phyloP scores from a whole-genome alignment of 2,113 vertebrate genomes.

The Toxotes chatareus region DNA sequence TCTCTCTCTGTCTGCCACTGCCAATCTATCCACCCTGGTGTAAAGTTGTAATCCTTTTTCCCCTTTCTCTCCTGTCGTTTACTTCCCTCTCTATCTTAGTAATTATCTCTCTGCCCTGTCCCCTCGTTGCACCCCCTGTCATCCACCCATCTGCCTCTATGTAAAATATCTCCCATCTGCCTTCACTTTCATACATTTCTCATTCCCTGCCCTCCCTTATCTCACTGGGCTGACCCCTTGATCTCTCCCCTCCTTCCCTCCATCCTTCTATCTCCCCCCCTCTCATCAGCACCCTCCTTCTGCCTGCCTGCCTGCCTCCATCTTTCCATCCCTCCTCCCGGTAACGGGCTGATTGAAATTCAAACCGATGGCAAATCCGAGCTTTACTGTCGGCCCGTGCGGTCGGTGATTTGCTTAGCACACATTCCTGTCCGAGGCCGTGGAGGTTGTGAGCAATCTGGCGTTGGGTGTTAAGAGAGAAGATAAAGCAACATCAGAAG shows the following conservation, averaged over 20 bases:
- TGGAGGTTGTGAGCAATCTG: constrained; percentile 64
- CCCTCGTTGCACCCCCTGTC: constrained; percentile 65
- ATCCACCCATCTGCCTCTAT: constrained; percentile 76
- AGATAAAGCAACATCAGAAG: constrained; percentile 70
- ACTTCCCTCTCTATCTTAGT: constrained; percentile 75
- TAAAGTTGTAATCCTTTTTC: constrained; percentile 73
- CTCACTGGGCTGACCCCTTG: constrained; percentile 76
- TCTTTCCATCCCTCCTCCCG: constrained; percentile 67
- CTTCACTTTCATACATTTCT: constrained; percentile 73
- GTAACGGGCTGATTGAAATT: constrained; percentile 74
- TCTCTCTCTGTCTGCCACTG: constrained; percentile 38
- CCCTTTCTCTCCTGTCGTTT: constrained; percentile 73
- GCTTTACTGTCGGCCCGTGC: constrained; percentile 58
- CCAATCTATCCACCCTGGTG: constrained; percentile 65
- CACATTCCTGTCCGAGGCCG: constrained; percentile 44
- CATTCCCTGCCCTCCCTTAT: constrained; percentile 79
- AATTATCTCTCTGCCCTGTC: constrained; percentile 81
- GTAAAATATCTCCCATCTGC: constrained; percentile 83
- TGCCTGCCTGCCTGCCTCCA: constrained; percentile 49
- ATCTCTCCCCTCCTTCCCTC: constrained; percentile 65
- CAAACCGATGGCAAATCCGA: constrained; percentile 42
- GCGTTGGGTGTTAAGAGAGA: constrained; percentile 52
- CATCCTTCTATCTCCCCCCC: constrained; percentile 57
- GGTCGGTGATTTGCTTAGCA: constrained; percentile 67
- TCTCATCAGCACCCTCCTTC: constrained; percentile 70